Evolutionary conservation across 2,797 vertebrate species (phyloP).

Genomic region (Rhinophrynus dorsalis): DNA sequence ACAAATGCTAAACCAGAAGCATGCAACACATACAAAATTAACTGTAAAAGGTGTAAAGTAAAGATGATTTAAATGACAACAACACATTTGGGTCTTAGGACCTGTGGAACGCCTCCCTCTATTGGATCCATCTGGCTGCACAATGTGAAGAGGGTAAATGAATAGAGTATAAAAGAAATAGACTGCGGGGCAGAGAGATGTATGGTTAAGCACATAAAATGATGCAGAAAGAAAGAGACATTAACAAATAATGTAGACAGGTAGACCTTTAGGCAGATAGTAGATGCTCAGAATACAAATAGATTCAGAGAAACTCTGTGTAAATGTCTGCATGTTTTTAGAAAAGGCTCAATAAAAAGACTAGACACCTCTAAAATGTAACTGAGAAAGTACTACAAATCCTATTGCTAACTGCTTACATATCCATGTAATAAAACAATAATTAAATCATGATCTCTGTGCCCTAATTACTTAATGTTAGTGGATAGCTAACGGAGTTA

Average conservation of each 20-base stretch:
- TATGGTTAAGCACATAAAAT: slow-evolving; percentile 21
- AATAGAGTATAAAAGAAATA: background rate
- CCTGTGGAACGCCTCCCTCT: slow-evolving; percentile 17
- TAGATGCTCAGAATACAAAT: slow-evolving; percentile 15
- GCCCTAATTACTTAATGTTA: no score
- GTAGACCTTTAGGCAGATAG: slow-evolving; percentile 31
- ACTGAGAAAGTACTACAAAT: no score
- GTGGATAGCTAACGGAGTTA: no score
- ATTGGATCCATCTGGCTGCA: slow-evolving; percentile 24
- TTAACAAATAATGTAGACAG: slow-evolving; percentile 32
- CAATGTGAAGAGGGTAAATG: slow-evolving; percentile 10
- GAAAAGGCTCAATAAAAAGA: no score
- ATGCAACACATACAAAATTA: background rate
- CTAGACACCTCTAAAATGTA: no score
- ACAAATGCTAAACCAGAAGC: no score
- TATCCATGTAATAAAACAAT: no score
- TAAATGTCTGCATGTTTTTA: no score
- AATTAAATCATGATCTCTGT: no score
- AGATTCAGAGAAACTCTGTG: background rate
- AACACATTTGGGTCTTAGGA: slow-evolving; percentile 3
- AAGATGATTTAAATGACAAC: background rate
- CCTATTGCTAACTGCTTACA: no score
- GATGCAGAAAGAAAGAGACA: slow-evolving; percentile 21
- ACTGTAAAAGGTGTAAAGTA: background rate
- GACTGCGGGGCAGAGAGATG: slow-evolving; percentile 21